Conservation (phyloP, 2,888 invertebrate genomes). For the Poecilus cupreus region DNA sequence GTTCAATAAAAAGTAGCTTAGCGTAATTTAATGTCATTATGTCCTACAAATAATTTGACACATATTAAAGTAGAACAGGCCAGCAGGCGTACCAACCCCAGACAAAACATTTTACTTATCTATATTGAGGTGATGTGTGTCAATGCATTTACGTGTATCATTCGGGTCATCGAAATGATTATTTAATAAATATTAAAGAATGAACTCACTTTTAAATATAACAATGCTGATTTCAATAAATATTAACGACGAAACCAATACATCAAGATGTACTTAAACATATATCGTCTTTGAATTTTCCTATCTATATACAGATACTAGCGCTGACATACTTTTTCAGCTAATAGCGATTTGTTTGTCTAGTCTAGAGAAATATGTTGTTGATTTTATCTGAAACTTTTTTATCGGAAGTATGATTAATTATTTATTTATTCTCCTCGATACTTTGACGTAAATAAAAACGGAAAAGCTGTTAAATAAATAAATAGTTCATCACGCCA, state of each 20-base stretch:
- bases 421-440: too few relatives aligned
- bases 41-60: constrained; percentile 7
- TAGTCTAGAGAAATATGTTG: not conserved
- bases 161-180: constrained; percentile 16
- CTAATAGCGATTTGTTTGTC: not conserved
- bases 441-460: not conserved
- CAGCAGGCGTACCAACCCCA: not conserved
- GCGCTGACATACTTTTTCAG: not conserved
- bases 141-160: constrained; percentile 32
- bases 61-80: constrained; percentile 14
- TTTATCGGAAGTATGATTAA: too few relatives aligned
- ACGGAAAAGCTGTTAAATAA: not conserved
- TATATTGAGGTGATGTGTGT: not conserved
- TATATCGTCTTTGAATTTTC: too few relatives aligned
- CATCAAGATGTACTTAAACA: not conserved
- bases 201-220: constrained; percentile 3
- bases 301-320: not conserved
- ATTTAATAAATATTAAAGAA: constrained; percentile 21
- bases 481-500: not conserved
- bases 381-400: not conserved
- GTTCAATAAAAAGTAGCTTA: not conserved
- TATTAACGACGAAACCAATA: not conserved
- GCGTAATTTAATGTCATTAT: constrained; percentile 7
- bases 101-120: constrained; percentile 15
- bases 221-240: constrained; percentile 18